These are phyloP conservation scores for Beroe ovata DNA, from an alignment of 37 sponge, comb jelly and placozoan genomes.

Conservation along the genomic window DNA sequence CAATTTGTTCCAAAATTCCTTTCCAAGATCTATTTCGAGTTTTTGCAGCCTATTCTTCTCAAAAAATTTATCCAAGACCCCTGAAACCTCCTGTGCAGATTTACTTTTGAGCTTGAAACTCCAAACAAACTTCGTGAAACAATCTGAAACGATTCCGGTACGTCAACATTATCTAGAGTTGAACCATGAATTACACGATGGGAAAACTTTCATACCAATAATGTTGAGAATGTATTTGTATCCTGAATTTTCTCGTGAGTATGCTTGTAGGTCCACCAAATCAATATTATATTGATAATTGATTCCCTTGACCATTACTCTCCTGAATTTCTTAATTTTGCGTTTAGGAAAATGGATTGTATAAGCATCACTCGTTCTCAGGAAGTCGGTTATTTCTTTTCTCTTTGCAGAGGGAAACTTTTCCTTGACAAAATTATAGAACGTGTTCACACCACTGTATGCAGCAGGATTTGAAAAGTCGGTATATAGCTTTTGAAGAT, in stretches of 20 bases:
- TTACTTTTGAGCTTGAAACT: slow-evolving; percentile 36
- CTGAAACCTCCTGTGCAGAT: not conserved
- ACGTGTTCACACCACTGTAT: not conserved
- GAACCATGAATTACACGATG: too few relatives aligned
- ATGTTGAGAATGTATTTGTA: slow-evolving; percentile 28
- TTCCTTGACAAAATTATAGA: not conserved
- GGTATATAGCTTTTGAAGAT: not conserved
- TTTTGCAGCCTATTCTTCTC: slow-evolving; percentile 27
- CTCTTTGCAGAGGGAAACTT: too few relatives aligned
- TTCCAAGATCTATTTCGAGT: slow-evolving; percentile 1
- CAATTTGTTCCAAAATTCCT: not conserved
- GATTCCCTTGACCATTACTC: slow-evolving; percentile 16
- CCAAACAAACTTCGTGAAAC: slow-evolving; percentile 32
- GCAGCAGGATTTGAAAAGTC: not conserved
- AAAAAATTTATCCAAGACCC: slow-evolving; percentile 8
- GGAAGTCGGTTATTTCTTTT: too few relatives aligned
- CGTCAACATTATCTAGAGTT: too few relatives aligned
- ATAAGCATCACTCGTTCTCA: slow-evolving; percentile 25
- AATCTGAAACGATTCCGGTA: too few relatives aligned
- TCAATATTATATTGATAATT: slow-evolving; percentile 5
- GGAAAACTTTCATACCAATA: too few relatives aligned
- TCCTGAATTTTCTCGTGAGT: not conserved
- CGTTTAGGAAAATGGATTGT: not conserved
- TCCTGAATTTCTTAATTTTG: not conserved
- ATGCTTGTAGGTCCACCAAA: not conserved